These are phyloP conservation scores for Morone saxatilis DNA, from an alignment of 2,113 vertebrate species.

Conservation along the genomic window DNA sequence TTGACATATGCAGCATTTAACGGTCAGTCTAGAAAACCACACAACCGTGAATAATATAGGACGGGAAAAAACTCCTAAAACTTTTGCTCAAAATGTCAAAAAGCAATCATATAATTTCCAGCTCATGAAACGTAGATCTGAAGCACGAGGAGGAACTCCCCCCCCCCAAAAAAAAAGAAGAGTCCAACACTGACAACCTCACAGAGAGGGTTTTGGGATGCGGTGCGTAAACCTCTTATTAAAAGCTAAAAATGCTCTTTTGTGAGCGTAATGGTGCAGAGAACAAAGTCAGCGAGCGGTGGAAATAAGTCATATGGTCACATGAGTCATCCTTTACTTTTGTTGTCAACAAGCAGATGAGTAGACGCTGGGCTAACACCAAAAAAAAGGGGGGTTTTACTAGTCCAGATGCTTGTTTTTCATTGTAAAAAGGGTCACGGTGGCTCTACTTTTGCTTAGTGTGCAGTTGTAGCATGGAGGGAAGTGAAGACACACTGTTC, in stretches of 20 bases:
- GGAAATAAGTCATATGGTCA: constrained; percentile 40
- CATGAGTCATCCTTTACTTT: constrained; percentile 48
- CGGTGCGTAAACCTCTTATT: constrained; percentile 34
- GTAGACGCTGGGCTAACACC: constrained; percentile 7
- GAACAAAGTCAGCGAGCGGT: constrained; percentile 46
- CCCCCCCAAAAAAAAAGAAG: neutral
- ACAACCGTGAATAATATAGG: neutral
- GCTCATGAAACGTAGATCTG: constrained; percentile 39
- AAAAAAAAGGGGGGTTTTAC: neutral
- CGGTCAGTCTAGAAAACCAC: constrained; percentile 5
- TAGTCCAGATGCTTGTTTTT: constrained; percentile 30
- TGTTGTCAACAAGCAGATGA: constrained; percentile 39
- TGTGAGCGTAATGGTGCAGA: constrained; percentile 37
- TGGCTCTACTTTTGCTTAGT: neutral
- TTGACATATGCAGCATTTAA: constrained; percentile 9
- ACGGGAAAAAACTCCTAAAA: neutral
- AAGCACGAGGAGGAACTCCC: constrained; percentile 18
- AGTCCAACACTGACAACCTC: constrained; percentile 22
- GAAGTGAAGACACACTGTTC: neutral
- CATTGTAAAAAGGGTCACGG: neutral
- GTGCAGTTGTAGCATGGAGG: neutral
- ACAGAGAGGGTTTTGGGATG: constrained; percentile 11
- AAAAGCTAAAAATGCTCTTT: constrained; percentile 65
- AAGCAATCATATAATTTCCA: constrained; percentile 38
- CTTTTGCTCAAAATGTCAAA: constrained; percentile 15